Evolutionary conservation across 2,797 vertebrate species (phyloP).

Genomic region (Steatocranus sp.): DNA sequence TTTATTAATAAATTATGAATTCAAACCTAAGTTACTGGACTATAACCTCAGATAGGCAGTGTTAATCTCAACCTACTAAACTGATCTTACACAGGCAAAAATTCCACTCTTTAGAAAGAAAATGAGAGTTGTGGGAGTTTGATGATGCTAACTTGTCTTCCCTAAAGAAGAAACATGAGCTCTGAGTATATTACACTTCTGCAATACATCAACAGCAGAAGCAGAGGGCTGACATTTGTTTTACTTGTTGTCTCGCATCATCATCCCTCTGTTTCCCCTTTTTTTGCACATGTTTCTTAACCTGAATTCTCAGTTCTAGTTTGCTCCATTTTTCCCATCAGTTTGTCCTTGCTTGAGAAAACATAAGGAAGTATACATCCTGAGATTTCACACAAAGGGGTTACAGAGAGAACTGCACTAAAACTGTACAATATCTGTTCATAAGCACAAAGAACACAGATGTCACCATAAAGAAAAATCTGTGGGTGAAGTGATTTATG

Average conservation of each 20-base stretch:
- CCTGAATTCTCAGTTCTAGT: constrained; percentile 13
- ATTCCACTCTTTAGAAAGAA: background rate
- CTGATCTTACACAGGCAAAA: background rate
- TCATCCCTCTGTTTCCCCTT: constrained; percentile 15
- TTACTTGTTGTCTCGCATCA: background rate
- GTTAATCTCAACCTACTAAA: background rate
- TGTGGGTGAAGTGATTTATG: constrained; percentile 46
- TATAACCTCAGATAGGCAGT: background rate
- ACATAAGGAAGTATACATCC: constrained; percentile 46
- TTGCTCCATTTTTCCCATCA: background rate
- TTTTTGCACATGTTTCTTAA: background rate
- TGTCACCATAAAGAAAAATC: constrained; percentile 17
- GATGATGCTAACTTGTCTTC: background rate
- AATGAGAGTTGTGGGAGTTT: background rate
- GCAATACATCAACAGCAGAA: background rate
- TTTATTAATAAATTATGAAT: constrained; percentile 35
- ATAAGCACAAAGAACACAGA: constrained; percentile 32
- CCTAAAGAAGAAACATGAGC: constrained; percentile 6
- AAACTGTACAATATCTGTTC: constrained; percentile 37
- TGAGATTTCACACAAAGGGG: constrained; percentile 63
- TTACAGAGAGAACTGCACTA: constrained; percentile 16
- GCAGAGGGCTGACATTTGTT: constrained; percentile 7
- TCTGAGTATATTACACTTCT: constrained; percentile 20
- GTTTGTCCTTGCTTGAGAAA: constrained; percentile 23
- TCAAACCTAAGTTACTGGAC: background rate